These are phyloP conservation scores for Thamnophis elegans DNA, from an alignment of 2,797 vertebrate genomes.

Conservation along the genomic window DNA sequence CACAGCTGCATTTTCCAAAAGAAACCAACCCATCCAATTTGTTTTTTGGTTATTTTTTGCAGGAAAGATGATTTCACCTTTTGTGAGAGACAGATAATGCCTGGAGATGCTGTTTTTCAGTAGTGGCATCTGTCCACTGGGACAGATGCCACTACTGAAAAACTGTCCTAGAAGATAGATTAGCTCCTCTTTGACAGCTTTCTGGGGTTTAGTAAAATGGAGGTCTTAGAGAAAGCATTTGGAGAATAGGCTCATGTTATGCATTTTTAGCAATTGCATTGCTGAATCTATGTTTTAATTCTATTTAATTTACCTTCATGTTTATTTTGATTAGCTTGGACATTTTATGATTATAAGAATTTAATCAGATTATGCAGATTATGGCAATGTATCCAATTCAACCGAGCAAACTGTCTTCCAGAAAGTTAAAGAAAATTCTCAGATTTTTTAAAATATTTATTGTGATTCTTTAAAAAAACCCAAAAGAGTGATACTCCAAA, in stretches of 20 bases:
- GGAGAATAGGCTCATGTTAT: background rate
- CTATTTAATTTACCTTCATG: background rate
- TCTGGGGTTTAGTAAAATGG: background rate
- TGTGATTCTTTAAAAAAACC: slow-evolving; percentile 22
- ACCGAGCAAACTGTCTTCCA: slow-evolving; percentile 24
- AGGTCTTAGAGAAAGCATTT: background rate
- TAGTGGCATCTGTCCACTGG: background rate
- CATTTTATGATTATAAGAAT: background rate
- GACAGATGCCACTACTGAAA: background rate
- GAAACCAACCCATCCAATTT: background rate
- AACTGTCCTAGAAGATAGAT: background rate
- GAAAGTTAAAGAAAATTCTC: slow-evolving; percentile 19
- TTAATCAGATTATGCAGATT: too few species aligned
- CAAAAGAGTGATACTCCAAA: slow-evolving; percentile 36
- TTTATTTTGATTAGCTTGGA: background rate
- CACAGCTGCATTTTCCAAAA: background rate
- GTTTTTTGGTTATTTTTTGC: background rate
- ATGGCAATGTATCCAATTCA: slow-evolving; percentile 31
- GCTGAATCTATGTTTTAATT: background rate
- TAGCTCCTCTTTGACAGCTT: background rate
- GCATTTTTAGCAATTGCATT: background rate
- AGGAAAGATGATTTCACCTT: background rate
- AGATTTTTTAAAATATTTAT: slow-evolving; percentile 34
- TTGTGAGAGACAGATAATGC: background rate
- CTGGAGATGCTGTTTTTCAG: background rate